A percentile compares a stretch with the other conserved stretches of the same genome.
These are phyloP conservation scores for Callimorpha dominula DNA, from an alignment of 2,888 invertebrate genomes.

Conservation along the genomic window DNA sequence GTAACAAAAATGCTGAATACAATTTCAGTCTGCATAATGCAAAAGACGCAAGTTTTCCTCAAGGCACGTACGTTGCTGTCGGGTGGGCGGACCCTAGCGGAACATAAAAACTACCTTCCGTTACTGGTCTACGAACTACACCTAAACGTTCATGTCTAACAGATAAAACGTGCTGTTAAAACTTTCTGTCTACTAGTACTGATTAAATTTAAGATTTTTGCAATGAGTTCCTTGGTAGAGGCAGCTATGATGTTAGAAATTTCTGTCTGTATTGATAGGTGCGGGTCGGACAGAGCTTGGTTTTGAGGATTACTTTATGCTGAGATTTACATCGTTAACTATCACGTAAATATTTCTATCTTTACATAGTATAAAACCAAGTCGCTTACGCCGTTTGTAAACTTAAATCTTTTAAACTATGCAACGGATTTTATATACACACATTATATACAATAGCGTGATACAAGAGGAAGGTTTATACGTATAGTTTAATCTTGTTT, in stretches of 20 bases:
- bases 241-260: slow-evolving; percentile 5
- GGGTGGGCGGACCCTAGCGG: slow-evolving; percentile 31
- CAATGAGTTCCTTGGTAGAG: not conserved
- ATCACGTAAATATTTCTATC: too few relatives aligned
- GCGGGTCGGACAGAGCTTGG: not conserved
- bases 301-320: not conserved
- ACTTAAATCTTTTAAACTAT: too few relatives aligned
- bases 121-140: slow-evolving; percentile 46
- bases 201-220: slow-evolving; percentile 43
- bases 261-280: not conserved
- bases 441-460: too few relatives aligned
- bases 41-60: slow-evolving; percentile 57
- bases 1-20: slow-evolving; percentile 47
- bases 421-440: too few relatives aligned
- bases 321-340: not conserved
- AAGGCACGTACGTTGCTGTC: slow-evolving; percentile 51
- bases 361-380: too few relatives aligned
- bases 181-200: slow-evolving; percentile 41
- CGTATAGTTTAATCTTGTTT: too few relatives aligned
- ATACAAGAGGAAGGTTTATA: too few relatives aligned
- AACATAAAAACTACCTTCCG: slow-evolving; percentile 74
- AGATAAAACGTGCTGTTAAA: slow-evolving; percentile 52
- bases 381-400: too few relatives aligned
- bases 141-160: slow-evolving; percentile 51
- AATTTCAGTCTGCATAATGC: slow-evolving; percentile 54